These are phyloP conservation scores for Chloroclysta siterata DNA, from an alignment of 2,888 invertebrate genomes.

Conservation along the genomic window DNA sequence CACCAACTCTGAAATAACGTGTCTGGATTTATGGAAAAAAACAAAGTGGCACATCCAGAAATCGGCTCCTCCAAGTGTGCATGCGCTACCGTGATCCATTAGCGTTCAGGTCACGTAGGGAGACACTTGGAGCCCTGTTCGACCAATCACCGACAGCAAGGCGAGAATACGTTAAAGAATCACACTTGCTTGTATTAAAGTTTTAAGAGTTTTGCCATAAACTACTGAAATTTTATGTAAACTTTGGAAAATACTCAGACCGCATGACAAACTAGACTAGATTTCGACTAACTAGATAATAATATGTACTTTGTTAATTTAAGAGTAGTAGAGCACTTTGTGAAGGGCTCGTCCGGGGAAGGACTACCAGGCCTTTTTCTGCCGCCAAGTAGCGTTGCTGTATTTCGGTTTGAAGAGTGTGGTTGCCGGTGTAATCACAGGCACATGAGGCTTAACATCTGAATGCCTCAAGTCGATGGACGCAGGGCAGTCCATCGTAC, in stretches of 20 bases:
- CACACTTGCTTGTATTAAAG: slow-evolving; percentile 53
- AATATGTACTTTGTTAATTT: too few relatives aligned
- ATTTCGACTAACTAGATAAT: not conserved
- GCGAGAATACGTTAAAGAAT: slow-evolving; percentile 74
- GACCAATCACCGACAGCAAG: slow-evolving; percentile 77
- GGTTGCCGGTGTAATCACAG: too few relatives aligned
- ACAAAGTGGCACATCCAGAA: slow-evolving; percentile 11
- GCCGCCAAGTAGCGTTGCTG: too few relatives aligned
- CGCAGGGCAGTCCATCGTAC: too few relatives aligned
- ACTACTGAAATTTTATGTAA: slow-evolving; percentile 5
- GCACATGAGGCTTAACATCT: too few relatives aligned
- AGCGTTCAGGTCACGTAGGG: slow-evolving; percentile 68
- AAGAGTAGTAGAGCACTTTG: too few relatives aligned
- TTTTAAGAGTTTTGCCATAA: slow-evolving; percentile 43
- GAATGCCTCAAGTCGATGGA: too few relatives aligned
- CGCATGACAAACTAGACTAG: not conserved
- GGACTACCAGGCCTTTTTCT: too few relatives aligned
- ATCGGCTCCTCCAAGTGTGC: slow-evolving; percentile 19
- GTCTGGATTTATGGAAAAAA: too few relatives aligned
- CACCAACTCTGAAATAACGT: too few relatives aligned
- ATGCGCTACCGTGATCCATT: slow-evolving; percentile 44
- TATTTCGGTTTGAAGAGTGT: too few relatives aligned
- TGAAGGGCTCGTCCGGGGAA: too few relatives aligned
- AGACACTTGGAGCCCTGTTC: slow-evolving; percentile 77
- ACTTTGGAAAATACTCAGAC: not conserved